Evolutionary conservation across 1,140 invertebrate genomes (phyloP), one percentile per base, ranked within the genome.

Genomic region (Anadara kagoshimensis): DNA sequence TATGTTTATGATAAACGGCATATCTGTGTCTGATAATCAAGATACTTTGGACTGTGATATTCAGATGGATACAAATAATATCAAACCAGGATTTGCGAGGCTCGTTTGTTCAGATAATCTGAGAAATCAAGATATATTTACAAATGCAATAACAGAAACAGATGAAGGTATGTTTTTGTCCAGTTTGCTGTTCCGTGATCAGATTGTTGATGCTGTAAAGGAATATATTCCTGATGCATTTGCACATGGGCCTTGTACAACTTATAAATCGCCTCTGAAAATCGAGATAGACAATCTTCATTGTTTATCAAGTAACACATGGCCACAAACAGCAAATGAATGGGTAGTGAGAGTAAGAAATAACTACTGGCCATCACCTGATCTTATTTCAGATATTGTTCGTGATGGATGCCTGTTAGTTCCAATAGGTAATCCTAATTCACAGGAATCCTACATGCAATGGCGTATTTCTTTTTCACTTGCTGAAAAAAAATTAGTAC

Each of bases 401-500:
- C 11, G 61, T 11, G 41, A 59, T 44, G 63, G 63, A 16, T 41
- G 18, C 43, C 56, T 65, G 3, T 49, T 65, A 43, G 70, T 67
- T 2, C 62, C 63, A 11, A 61, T 73, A 10, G 56, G 70, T 0
- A 36, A 26, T 43, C 59, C 59, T 29, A 24, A 54, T 10, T 68
- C 41, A 10, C 16, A 8, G n/a, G 20, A 66, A n/a, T n/a, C 51
- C 11, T 4, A 53, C 20, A 16, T 67, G 10, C 54, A 73, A 57
- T 73, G 70, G 70, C 54, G 70, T 16, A 43, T 73, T 16, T 66
- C 70, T 5, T 66, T 72, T 61, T 65, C 56, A n/a, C 29, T 41
- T 0, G 56, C 62, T 3, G 70, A 73, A 44, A 65, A 64, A 67
- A 18, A 45, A 14, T 22, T 66, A 18, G 29, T 73, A 16, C 51